phyloP scores from a whole-genome alignment of 2,888 invertebrate genomes.

The Leucania comma region DNA sequence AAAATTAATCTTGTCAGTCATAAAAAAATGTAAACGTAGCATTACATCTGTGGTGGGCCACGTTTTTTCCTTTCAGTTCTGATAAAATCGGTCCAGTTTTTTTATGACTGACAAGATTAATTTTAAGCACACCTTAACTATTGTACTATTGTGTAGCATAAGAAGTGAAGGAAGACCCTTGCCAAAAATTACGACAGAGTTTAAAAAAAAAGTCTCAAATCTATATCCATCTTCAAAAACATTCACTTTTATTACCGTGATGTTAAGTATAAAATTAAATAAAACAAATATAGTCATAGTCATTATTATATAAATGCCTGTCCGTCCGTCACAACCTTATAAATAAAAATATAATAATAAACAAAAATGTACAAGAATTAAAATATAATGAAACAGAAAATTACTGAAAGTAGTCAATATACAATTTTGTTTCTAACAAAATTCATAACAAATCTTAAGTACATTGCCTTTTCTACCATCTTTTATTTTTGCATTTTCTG shows the following conservation, averaged over 20 bases:
- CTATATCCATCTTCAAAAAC: slow-evolving; percentile 25
- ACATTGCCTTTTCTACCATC: slow-evolving; percentile 73
- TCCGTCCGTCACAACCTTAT: slow-evolving; percentile 76
- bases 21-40: too few species aligned
- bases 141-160: too few species aligned
- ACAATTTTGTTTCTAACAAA: slow-evolving; percentile 66
- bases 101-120: too few species aligned
- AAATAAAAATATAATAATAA: slow-evolving; percentile 66
- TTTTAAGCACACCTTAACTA: too few species aligned
- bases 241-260: slow-evolving; percentile 13
- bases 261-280: slow-evolving; percentile 28
- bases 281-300: slow-evolving; percentile 27
- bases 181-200: too few species aligned
- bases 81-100: too few species aligned
- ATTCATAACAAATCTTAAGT: slow-evolving; percentile 74
- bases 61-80: too few species aligned
- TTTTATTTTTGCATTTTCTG: slow-evolving; percentile 50
- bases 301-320: slow-evolving; percentile 65
- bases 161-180: too few species aligned
- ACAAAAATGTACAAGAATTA: slow-evolving; percentile 65
- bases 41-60: too few species aligned
- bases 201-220: not conserved
- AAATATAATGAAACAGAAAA: slow-evolving; percentile 58
- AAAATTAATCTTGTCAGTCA: not conserved
- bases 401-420: slow-evolving; percentile 47